Percentiles rank a stretch among this genome's conserved stretches.
Conservation (phyloP, 2,888 invertebrate species). For the Drosophila paranaensis region DNA sequence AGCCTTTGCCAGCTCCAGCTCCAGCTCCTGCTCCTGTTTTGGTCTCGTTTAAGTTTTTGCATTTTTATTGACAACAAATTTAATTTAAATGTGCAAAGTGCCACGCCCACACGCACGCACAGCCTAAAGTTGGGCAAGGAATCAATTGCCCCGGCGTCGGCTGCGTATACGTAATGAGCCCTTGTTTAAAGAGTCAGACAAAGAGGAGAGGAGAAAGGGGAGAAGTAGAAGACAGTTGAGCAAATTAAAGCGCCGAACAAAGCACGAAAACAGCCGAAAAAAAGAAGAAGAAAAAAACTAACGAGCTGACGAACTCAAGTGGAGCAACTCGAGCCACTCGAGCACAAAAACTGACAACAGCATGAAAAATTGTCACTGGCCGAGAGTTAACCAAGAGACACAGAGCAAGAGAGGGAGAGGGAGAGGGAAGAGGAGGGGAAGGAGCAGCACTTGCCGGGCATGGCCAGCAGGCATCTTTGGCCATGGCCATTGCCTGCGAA, state of each 20-base stretch:
- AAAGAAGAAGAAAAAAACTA: conserved; percentile 57
- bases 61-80: conserved; percentile 69
- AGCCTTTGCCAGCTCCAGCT: conserved; percentile 22
- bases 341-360: conserved; percentile 73
- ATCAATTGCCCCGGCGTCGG: conserved; percentile 67
- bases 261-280: conserved; percentile 25
- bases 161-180: conserved; percentile 77
- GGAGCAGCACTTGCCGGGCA: conserved; percentile 7
- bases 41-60: conserved; percentile 40
- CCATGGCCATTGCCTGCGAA: conserved; percentile 39
- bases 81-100: conserved; percentile 60
- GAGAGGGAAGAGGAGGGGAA: neutral
- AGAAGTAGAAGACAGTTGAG: conserved; percentile 5
- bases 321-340: conserved; percentile 31
- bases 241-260: conserved; percentile 54
- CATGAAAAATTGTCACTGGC: conserved; percentile 78
- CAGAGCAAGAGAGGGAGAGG: neutral
- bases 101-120: conserved; percentile 10
- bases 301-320: conserved; percentile 62
- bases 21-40: neutral
- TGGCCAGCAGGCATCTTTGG: conserved; percentile 40
- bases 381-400: conserved; percentile 54
- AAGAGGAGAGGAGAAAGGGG: neutral
- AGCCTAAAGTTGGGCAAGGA: conserved; percentile 15
- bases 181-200: conserved; percentile 40